A percentile compares a stretch with the other conserved stretches of the same genome.
Evolutionary conservation across 2,888 invertebrate species (phyloP).

Genomic region (Leptopterna dolabrata): DNA sequence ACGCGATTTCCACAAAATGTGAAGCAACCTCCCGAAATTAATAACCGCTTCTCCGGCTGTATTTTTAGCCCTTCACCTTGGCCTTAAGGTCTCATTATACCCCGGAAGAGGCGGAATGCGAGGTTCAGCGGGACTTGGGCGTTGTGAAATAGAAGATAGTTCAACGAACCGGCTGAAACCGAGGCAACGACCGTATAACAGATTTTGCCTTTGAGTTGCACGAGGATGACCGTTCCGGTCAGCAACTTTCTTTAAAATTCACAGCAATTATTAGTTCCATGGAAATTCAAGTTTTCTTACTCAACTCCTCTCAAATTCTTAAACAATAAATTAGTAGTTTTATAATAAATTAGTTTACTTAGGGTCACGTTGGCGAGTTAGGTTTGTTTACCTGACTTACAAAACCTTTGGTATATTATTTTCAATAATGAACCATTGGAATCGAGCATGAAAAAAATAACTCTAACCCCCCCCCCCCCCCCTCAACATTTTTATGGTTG

Average conservation of each 20-base stretch:
- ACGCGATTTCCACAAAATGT: background rate
- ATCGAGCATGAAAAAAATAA: no score
- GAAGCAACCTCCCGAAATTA: background rate
- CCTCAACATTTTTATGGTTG: no score
- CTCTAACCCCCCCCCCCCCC: no score
- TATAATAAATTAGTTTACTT: no score
- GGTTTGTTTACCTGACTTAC: no score
- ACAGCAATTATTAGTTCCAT: no score
- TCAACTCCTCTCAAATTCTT: background rate
- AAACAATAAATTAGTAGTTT: background rate
- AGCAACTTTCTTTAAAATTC: background rate
- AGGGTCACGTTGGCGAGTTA: no score
- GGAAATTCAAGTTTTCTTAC: no score
- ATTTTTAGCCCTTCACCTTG: constrained; percentile 24
- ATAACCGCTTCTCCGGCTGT: background rate
- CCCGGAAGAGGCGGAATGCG: background rate
- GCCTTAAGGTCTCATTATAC: background rate
- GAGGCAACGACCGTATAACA: constrained; percentile 27
- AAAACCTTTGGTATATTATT: no score
- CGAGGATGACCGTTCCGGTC: constrained; percentile 40
- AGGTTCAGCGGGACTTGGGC: background rate
- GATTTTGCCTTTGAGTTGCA: constrained; percentile 28
- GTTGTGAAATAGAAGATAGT: constrained; percentile 32
- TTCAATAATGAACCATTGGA: no score
- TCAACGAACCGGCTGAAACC: constrained; percentile 12